Percentiles rank a stretch among this genome's conserved stretches.
Evolutionary conservation across 2,888 invertebrate genomes (phyloP).

Genomic region (Capitulum mitella): DNA sequence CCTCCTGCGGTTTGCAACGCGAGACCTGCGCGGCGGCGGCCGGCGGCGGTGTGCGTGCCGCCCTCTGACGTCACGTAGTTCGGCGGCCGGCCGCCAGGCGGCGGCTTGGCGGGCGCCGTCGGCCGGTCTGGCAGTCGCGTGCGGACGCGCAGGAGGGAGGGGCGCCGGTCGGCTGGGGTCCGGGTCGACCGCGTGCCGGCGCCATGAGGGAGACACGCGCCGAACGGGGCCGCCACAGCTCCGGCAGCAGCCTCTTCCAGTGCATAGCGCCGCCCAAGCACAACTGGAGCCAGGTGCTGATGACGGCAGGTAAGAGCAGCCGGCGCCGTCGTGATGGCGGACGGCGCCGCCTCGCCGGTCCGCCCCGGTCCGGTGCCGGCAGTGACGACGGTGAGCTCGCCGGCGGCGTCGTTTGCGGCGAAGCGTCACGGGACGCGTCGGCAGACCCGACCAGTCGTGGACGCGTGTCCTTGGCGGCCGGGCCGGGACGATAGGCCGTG

Average conservation of each 20-base stretch:
- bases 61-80: neutral
- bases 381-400: no score
- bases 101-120: neutral
- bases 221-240: slow-evolving; percentile 21
- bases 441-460: no score
- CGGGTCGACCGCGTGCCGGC: neutral
- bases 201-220: slow-evolving; percentile 14
- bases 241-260: slow-evolving; percentile 59
- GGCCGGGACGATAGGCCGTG: neutral
- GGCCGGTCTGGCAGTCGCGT: neutral
- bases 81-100: slow-evolving; percentile 10
- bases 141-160: neutral
- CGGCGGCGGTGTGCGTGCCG: neutral
- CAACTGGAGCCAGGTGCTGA: slow-evolving; percentile 32
- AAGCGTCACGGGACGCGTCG: no score
- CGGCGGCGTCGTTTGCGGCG: no score
- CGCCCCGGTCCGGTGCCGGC: no score
- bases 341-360: neutral
- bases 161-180: neutral
- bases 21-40: no score
- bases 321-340: neutral
- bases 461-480: neutral
- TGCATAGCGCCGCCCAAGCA: slow-evolving; percentile 72
- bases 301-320: neutral
- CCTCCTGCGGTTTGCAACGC: no score